Conservation (phyloP, 2,797 vertebrate genomes). For the Eutrigla gurnardus region DNA sequence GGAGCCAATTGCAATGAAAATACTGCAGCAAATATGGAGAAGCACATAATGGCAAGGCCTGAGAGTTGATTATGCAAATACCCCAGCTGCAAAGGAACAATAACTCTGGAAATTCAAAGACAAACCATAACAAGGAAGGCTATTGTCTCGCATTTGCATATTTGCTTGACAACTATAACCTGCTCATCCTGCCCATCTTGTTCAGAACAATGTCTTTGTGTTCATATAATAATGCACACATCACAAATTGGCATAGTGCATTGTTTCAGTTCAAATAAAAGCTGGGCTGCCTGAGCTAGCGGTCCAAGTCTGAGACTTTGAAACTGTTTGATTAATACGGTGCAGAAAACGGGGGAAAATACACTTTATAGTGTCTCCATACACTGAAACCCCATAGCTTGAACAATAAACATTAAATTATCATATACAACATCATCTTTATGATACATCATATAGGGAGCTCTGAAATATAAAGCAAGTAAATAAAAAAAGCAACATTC, state of each 20-base stretch:
- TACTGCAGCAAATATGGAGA: conserved; percentile 66
- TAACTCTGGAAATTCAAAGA: conserved; percentile 79
- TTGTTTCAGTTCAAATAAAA: conserved; percentile 73
- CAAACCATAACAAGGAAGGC: conserved; percentile 72
- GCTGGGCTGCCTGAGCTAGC: conserved; percentile 47
- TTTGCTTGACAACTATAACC: conserved; percentile 80
- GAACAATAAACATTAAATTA: conserved; percentile 31
- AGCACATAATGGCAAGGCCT: conserved; percentile 72
- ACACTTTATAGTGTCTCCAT: conserved; percentile 29
- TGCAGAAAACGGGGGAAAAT: conserved; percentile 31
- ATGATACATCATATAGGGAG: conserved; percentile 18
- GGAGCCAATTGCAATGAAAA: conserved; percentile 73
- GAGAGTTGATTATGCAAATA: conserved; percentile 82
- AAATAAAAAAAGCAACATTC: conserved; percentile 33
- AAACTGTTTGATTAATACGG: conserved; percentile 49
- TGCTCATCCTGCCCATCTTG: conserved; percentile 77
- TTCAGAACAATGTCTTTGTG: conserved; percentile 74
- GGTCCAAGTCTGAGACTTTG: conserved; percentile 43
- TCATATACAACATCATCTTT: conserved; percentile 29
- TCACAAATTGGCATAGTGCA: conserved; percentile 64
- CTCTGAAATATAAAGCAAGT: conserved; percentile 38
- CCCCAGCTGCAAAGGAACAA: conserved; percentile 80
- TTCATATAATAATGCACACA: conserved; percentile 71
- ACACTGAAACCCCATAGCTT: neutral
- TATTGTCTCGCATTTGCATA: conserved; percentile 79